Conservation (phyloP, 2,888 invertebrate genomes). For the Sesamia inferens region DNA sequence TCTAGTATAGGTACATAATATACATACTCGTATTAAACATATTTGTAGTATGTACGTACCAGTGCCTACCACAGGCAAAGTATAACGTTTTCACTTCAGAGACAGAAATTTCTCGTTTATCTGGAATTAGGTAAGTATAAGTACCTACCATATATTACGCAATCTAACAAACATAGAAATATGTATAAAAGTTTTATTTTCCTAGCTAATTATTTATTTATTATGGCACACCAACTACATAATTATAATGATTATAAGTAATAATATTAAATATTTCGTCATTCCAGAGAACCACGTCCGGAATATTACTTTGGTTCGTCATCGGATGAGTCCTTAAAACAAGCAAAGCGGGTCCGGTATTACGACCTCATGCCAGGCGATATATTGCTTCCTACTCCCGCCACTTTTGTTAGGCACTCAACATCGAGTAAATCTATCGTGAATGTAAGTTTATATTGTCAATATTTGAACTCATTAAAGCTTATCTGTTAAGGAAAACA, state of each 20-base stretch:
- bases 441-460: conserved; percentile 71
- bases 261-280: background rate
- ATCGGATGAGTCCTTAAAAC: conserved; percentile 68
- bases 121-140: too few relatives aligned
- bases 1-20: too few relatives aligned
- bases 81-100: background rate
- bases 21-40: too few relatives aligned
- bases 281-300: conserved; percentile 57
- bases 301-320: conserved; percentile 66
- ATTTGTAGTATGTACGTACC: too few relatives aligned
- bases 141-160: too few relatives aligned
- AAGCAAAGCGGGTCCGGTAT: conserved; percentile 77
- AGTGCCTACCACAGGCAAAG: background rate
- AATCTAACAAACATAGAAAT: too few relatives aligned
- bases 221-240: too few relatives aligned
- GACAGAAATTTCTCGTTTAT: background rate
- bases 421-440: conserved; percentile 80
- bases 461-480: background rate
- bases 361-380: conserved; percentile 76
- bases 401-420: conserved; percentile 77
- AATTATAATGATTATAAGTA: too few relatives aligned
- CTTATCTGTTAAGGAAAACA: background rate
- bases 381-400: conserved; percentile 76
- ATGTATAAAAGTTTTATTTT: too few relatives aligned
- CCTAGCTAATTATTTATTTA: too few relatives aligned